Percentiles rank a stretch among this genome's conserved stretches.
phyloP scores from a whole-genome alignment of 2,797 vertebrate species.

The Melopsittacus undulatus region DNA sequence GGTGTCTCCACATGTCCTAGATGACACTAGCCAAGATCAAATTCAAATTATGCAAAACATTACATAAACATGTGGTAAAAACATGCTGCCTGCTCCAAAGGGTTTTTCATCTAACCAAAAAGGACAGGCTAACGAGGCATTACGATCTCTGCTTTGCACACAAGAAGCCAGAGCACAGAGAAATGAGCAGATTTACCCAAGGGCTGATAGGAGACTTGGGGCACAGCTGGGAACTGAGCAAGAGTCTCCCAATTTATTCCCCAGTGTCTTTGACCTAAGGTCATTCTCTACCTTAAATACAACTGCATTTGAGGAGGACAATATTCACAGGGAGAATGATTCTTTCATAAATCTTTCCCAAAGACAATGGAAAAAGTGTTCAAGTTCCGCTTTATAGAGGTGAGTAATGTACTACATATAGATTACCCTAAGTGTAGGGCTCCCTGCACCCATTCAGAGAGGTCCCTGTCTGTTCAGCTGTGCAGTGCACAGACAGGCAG shows the following conservation, averaged over 20 bases:
- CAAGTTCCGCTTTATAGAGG: background rate
- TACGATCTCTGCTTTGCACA: background rate
- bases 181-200: background rate
- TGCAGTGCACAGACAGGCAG: background rate
- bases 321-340: background rate
- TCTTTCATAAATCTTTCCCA: background rate
- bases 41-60: slow-evolving; percentile 31
- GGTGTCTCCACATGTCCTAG: slow-evolving; percentile 1
- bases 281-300: background rate
- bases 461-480: background rate
- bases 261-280: background rate
- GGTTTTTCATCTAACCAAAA: slow-evolving; percentile 30
- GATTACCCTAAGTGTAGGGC: background rate
- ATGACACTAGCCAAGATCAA: slow-evolving; percentile 27
- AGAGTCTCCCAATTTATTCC: background rate
- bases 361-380: background rate
- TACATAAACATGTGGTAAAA: slow-evolving; percentile 49
- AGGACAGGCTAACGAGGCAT: slow-evolving; percentile 45
- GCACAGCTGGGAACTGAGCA: background rate
- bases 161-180: background rate
- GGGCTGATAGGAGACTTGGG: background rate
- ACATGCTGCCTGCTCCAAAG: slow-evolving; percentile 12
- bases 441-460: background rate
- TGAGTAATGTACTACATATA: background rate
- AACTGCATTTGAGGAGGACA: background rate